These are phyloP conservation scores for Silurus glanis DNA, from an alignment of 2,113 vertebrate species.

Conservation along the genomic window DNA sequence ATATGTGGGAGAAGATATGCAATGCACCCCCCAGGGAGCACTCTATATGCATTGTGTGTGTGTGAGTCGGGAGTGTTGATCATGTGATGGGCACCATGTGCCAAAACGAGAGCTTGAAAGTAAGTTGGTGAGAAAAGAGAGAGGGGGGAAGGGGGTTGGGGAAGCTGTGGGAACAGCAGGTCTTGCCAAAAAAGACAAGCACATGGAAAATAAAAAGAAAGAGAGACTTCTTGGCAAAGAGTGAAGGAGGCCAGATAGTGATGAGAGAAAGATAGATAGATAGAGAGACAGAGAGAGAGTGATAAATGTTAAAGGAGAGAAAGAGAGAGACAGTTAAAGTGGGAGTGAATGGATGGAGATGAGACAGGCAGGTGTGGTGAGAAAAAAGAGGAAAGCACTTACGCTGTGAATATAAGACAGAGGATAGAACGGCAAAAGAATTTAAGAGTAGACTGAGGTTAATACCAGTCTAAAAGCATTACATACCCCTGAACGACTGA, in stretches of 20 bases:
- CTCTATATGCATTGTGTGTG: constrained; percentile 24
- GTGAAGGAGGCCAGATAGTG: constrained; percentile 35
- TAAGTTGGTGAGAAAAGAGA: constrained; percentile 34
- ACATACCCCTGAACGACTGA: not conserved
- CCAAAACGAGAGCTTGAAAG: constrained; percentile 54
- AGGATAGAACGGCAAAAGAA: not conserved
- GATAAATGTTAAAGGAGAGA: constrained; percentile 23
- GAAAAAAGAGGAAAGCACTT: not conserved
- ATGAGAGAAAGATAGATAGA: constrained; percentile 17
- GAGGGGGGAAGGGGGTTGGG: constrained; percentile 38
- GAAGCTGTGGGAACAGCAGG: constrained; percentile 67
- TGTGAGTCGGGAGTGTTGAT: constrained; percentile 55
- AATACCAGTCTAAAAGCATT: not conserved
- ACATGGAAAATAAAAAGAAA: constrained; percentile 67
- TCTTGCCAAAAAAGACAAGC: constrained; percentile 65
- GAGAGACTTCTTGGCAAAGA: constrained; percentile 68
- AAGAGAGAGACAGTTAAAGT: constrained; percentile 22
- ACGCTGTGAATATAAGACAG: not conserved
- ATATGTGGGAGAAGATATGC: constrained; percentile 32
- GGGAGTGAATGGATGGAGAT: not conserved
- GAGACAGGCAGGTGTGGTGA: constrained; percentile 32
- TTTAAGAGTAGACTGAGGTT: not conserved
- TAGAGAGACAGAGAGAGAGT: constrained; percentile 12
- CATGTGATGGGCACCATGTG: constrained; percentile 68
- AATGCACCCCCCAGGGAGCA: not conserved